Evolutionary conservation across 2,113 vertebrate genomes (phyloP).

Genomic region (Meriones unguiculatus): DNA sequence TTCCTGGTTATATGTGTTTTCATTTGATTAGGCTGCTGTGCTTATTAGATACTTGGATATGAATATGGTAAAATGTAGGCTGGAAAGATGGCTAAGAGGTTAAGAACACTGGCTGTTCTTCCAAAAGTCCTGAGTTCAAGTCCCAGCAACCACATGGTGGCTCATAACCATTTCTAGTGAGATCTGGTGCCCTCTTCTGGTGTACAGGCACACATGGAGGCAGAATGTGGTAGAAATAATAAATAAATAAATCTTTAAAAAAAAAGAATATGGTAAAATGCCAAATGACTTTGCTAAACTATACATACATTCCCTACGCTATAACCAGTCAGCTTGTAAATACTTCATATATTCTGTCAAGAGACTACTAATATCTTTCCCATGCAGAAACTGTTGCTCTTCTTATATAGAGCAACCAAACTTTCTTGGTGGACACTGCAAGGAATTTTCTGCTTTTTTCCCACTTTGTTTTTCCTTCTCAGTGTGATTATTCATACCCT

Average conservation of each 20-base stretch:
- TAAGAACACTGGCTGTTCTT: no score
- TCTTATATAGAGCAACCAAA: background rate
- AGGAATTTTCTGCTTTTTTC: slow-evolving; percentile 22
- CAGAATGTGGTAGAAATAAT: no score
- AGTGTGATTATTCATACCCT: background rate
- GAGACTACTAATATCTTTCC: background rate
- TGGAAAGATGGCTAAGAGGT: no score
- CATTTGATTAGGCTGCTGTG: background rate
- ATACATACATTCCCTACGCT: slow-evolving; percentile 18
- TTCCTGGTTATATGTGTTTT: slow-evolving; percentile 16
- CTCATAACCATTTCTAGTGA: no score
- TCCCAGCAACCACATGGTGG: no score
- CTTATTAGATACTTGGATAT: slow-evolving; percentile 26
- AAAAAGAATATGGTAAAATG: background rate
- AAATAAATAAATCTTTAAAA: no score
- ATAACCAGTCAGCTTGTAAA: background rate
- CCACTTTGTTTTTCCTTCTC: background rate
- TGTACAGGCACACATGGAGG: no score
- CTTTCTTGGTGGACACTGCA: background rate
- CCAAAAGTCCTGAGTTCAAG: no score
- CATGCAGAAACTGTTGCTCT: background rate
- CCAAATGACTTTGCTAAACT: slow-evolving; percentile 22
- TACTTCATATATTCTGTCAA: background rate
- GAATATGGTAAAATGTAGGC: no score
- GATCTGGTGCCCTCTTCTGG: no score